Base-by-base conservation (phyloP, 2,888 invertebrate species). In the Cataglyphis cursor region DNA sequence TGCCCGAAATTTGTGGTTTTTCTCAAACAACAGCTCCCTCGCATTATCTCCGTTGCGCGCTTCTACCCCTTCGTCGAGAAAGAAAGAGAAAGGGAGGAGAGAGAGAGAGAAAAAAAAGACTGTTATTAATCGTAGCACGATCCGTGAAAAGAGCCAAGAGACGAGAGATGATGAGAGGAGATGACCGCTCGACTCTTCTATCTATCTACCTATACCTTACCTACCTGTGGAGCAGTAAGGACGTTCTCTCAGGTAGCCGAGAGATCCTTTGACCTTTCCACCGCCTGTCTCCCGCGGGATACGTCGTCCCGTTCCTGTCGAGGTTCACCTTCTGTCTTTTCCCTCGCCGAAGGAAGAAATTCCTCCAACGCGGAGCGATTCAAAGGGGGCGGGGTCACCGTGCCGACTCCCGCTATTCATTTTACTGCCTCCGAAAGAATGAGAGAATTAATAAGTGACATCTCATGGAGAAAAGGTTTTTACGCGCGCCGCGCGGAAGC, bases 371-470 rank as follows among this genome's bases (percentile, higher is more conserved):
- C 80, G 85, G 80, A 44, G 65, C 85, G 87, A 84, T 82, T 82
- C 89, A 82, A 82, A n/a, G 83, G 62, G 85, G 90, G 84, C 88
- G 87, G 85, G 85, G 66, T 21, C 68, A 8, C 73, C 21, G 24
- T 10, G 85, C 68, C 84, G 85, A 88, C 91, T 91, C 90, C 91
- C 89, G 93, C 93, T 92, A 93, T 93, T 93, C 93, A 90, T 93
- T 92, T 92, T 91, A 87, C 87, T 89, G 89, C 90, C 89, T 91
- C 38, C 83, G 51, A 51, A n/a, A 51, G 51, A 51, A 51, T 89
- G 89, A 90, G 90, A 94, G 93, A 94, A 94, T 94, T 94, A 94
- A 94, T 94, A 94, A 94, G 94, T 94, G 94, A 94, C 94, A 94
- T 93, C 93, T 93, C 91, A 41, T 65, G 44, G 74, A 90, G 89